These are phyloP conservation scores for Pentalonia nigronervosa DNA, from an alignment of 1,140 invertebrate species.

Conservation along the genomic window DNA sequence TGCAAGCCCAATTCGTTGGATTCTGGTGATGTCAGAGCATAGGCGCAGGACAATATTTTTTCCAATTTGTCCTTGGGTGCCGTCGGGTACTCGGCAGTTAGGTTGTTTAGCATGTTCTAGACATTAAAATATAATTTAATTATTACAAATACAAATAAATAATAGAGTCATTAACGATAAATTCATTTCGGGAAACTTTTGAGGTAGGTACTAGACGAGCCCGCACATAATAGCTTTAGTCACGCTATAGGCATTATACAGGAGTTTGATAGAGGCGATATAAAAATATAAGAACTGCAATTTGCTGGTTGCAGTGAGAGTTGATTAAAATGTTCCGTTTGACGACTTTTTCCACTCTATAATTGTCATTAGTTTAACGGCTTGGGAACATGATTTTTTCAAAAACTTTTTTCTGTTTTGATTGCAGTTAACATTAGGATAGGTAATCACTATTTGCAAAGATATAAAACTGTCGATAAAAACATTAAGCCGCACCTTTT, in stretches of 20 bases:
- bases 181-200: constrained; percentile 41
- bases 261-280: constrained; percentile 44
- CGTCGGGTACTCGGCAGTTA: constrained; percentile 66
- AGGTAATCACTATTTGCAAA: neutral
- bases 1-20: constrained; percentile 76
- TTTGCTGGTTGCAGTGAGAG: neutral
- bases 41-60: constrained; percentile 77
- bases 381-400: neutral
- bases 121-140: neutral
- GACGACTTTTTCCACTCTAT: constrained; percentile 36
- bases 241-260: constrained; percentile 47
- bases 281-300: neutral
- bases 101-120: constrained; percentile 46
- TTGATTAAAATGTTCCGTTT: constrained; percentile 48
- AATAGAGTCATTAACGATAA: constrained; percentile 38
- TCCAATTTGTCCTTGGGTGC: constrained; percentile 70
- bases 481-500: neutral
- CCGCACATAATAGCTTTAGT: constrained; percentile 22
- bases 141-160: constrained; percentile 5
- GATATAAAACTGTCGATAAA: neutral
- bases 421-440: neutral
- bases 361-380: constrained; percentile 36
- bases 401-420: neutral
- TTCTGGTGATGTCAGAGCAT: constrained; percentile 78
- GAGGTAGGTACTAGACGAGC: constrained; percentile 14